Percentiles rank a stretch among this genome's conserved stretches.
Conservation (phyloP, 1,140 invertebrate species). For the Drosophila gunungcola region DNA sequence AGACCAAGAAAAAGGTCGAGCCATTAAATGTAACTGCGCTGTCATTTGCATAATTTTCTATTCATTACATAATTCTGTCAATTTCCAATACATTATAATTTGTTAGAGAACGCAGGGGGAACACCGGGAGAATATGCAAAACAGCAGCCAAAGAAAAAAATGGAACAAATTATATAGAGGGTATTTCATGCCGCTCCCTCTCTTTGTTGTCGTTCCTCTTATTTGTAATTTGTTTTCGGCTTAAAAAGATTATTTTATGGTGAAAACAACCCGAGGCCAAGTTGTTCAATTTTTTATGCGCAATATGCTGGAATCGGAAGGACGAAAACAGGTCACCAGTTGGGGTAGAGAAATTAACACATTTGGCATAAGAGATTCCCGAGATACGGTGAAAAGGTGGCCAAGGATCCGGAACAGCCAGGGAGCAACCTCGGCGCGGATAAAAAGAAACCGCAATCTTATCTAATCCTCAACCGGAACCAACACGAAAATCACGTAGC, state of each 20-base stretch:
- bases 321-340: background rate
- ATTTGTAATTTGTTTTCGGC: slow-evolving; percentile 81
- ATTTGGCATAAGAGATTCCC: slow-evolving; percentile 21
- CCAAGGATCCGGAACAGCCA: slow-evolving; percentile 13
- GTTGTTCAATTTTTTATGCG: slow-evolving; percentile 72
- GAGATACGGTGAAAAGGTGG: slow-evolving; percentile 20
- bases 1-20: slow-evolving; percentile 62
- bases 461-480: slow-evolving; percentile 31
- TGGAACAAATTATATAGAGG: slow-evolving; percentile 65
- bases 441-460: slow-evolving; percentile 35
- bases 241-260: slow-evolving; percentile 82
- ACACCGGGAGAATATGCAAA: slow-evolving; percentile 58
- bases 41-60: slow-evolving; percentile 85
- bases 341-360: slow-evolving; percentile 51
- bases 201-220: slow-evolving; percentile 35
- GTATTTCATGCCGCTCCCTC: slow-evolving; percentile 5
- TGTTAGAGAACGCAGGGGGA: slow-evolving; percentile 51
- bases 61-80: slow-evolving; percentile 85
- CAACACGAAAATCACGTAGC: slow-evolving; percentile 64
- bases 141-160: slow-evolving; percentile 33
- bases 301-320: slow-evolving; percentile 62
- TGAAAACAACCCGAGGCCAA: slow-evolving; percentile 74
- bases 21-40: slow-evolving; percentile 84
- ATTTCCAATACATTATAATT: slow-evolving; percentile 85
- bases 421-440: slow-evolving; percentile 6